Evolutionary conservation across 2,113 vertebrate genomes (phyloP).

Genomic region (Epinephelus moara): DNA sequence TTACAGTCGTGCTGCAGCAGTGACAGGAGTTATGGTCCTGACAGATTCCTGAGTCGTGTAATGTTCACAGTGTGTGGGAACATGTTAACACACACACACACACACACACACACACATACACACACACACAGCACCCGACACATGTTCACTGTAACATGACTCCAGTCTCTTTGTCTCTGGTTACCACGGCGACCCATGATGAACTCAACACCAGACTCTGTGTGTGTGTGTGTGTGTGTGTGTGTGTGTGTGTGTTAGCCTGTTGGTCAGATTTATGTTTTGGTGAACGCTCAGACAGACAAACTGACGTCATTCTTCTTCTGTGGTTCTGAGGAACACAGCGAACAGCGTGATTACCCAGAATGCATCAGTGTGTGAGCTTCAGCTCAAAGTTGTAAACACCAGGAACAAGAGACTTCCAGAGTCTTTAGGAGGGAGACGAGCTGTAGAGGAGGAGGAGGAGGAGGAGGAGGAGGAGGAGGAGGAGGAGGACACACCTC

Average conservation of each 20-base stretch:
- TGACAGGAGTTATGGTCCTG: background rate
- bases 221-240: constrained; percentile 15
- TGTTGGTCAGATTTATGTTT: background rate
- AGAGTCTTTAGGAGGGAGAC: background rate
- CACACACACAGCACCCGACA: constrained; percentile 37
- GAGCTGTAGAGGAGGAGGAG: background rate
- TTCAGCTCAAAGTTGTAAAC: constrained; percentile 1
- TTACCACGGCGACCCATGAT: constrained; percentile 39
- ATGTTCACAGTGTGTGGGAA: constrained; percentile 32
- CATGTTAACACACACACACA: constrained; percentile 25
- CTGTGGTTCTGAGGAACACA: background rate
- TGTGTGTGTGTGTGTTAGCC: constrained; percentile 1
- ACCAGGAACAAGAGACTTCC: too few species aligned
- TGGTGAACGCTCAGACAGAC: background rate
- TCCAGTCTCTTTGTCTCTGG: constrained; percentile 21
- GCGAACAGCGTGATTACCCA: constrained; percentile 18
- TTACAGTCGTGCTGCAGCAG: background rate
- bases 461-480: too few species aligned
- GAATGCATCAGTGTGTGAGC: background rate
- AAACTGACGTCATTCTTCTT: background rate
- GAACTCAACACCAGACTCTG: background rate
- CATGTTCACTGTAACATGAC: constrained; percentile 63
- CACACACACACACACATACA: constrained; percentile 20
- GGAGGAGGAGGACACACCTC: background rate
- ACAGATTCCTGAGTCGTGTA: constrained; percentile 43